These are phyloP conservation scores for Portunus trituberculatus DNA, from an alignment of 1,140 invertebrate genomes.

Conservation along the genomic window DNA sequence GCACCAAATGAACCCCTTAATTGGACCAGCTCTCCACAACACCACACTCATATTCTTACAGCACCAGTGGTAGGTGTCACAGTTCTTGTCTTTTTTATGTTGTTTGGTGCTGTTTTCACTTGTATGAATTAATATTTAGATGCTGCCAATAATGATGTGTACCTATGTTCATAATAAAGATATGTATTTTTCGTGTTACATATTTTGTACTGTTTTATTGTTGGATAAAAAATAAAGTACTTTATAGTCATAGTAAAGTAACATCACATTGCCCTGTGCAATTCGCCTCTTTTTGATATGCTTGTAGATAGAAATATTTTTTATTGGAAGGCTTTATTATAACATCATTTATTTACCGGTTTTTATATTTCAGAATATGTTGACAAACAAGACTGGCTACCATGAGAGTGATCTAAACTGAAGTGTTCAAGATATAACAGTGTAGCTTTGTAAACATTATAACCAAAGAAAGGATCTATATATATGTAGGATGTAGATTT, in stretches of 20 bases:
- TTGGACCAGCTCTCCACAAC: slow-evolving; percentile 14
- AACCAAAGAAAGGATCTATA: not conserved
- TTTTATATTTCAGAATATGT: too few relatives aligned
- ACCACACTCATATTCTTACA: not conserved
- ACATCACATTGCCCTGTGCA: too few relatives aligned
- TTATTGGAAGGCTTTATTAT: too few relatives aligned
- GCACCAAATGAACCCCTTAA: slow-evolving; percentile 26
- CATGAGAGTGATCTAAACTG: too few relatives aligned
- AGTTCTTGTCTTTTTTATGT: not conserved
- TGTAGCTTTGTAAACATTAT: too few relatives aligned
- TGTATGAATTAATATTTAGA: not conserved
- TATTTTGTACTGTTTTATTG: not conserved
- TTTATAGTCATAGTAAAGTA: too few relatives aligned
- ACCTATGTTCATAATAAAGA: not conserved
- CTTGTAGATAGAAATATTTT: too few relatives aligned
- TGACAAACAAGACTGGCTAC: too few relatives aligned
- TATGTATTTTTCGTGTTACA: not conserved
- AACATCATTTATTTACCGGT: too few relatives aligned
- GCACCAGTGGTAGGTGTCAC: not conserved
- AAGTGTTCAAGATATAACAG: too few relatives aligned
- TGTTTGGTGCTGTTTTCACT: not conserved
- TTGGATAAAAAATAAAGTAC: too few relatives aligned
- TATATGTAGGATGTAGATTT: not conserved
- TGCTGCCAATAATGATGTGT: not conserved
- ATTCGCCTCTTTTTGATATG: too few relatives aligned